Base-by-base conservation (phyloP, 2,888 invertebrate species). In the Hyalella azteca region DNA sequence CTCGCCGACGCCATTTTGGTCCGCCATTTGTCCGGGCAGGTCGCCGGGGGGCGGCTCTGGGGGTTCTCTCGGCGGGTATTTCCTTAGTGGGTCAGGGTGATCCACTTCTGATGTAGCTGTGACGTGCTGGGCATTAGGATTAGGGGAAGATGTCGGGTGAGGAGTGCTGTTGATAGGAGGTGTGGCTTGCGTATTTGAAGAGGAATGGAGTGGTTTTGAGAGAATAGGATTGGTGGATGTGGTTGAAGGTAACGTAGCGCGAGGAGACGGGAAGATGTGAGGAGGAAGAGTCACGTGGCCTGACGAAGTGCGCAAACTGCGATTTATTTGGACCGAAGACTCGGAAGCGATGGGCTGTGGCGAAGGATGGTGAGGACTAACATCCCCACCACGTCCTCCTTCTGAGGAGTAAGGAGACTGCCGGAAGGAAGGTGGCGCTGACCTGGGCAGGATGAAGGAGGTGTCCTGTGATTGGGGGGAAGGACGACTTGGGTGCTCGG, bases 41-140 rank as follows among this genome's bases (percentile, higher is more conserved):
- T n/a, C n/a, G n/a, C n/a, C n/a, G n/a, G n/a, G n/a, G n/a, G n/a
- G n/a, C n/a, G n/a, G n/a, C n/a, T n/a, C n/a, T n/a, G n/a, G n/a
- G n/a, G n/a, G n/a, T n/a, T n/a, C n/a, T n/a, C n/a, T n/a, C n/a
- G n/a, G n/a, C n/a, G n/a, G n/a, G n/a, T n/a, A n/a, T n/a, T n/a
- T n/a, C n/a, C n/a, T n/a, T n/a, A n/a, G n/a, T n/a, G n/a, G n/a
- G n/a, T n/a, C n/a, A n/a, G n/a, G n/a, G n/a, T n/a, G n/a, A n/a
- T n/a, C n/a, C n/a, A n/a, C n/a, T n/a, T n/a, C n/a, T n/a, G n/a
- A n/a, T n/a, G n/a, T n/a, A n/a, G n/a, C n/a, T n/a, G n/a, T n/a
- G n/a, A n/a, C n/a, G n/a, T 54, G 49, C 32, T 80, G 50, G 54
- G 78, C 39, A 45, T 60, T 45, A 73, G 49, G 77, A 60, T 39